phyloP scores from a whole-genome alignment of 2,797 vertebrate genomes.

The Adrianichthys oophorus region DNA sequence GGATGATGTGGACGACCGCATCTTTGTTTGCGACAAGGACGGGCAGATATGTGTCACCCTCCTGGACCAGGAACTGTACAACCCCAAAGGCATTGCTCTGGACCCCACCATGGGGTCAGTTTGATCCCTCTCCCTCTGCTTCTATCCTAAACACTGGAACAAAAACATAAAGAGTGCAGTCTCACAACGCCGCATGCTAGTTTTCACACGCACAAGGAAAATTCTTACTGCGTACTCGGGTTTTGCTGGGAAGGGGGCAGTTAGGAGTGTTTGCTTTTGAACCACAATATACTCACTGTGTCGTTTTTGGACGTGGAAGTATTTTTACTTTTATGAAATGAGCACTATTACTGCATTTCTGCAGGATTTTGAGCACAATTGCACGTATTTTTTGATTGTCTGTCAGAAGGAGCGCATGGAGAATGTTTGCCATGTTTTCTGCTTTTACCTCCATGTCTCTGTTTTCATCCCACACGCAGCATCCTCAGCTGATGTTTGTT shows the following conservation, averaged over 20 bases:
- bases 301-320: conserved; percentile 21
- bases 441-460: too few relatives aligned
- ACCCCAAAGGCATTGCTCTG: conserved; percentile 94
- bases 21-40: conserved; percentile 94
- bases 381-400: neutral
- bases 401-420: neutral
- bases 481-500: conserved; percentile 34
- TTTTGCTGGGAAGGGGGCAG: too few relatives aligned
- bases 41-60: conserved; percentile 93
- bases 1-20: conserved; percentile 94
- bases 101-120: conserved; percentile 95
- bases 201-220: neutral
- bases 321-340: conserved; percentile 47
- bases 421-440: too few relatives aligned
- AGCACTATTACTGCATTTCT: conserved; percentile 44
- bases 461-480: conserved; percentile 20
- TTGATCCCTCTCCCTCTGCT: neutral
- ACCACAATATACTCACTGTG: conserved; percentile 11
- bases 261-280: conserved; percentile 21
- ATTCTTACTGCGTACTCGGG: neutral
- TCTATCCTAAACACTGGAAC: conserved; percentile 2
- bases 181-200: neutral
- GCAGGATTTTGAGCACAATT: conserved; percentile 19
- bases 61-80: conserved; percentile 93
- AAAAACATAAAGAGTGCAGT: too few relatives aligned